Evolutionary conservation across 2,113 vertebrate genomes (phyloP), one percentile per base, ranked within the genome.

Genomic region (Kryptolebias marmoratus): DNA sequence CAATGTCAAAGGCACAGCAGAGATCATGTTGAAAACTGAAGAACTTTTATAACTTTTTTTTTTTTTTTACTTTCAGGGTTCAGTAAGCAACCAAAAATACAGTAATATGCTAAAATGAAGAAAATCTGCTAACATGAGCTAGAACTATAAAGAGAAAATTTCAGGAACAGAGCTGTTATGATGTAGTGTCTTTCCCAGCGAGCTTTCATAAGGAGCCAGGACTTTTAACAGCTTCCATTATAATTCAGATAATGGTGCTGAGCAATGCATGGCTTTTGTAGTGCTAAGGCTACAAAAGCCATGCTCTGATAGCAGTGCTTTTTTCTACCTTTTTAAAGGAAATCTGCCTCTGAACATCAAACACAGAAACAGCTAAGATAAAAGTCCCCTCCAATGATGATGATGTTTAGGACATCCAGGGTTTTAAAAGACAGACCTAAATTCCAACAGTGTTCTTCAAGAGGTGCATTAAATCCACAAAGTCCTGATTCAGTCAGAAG

Each of bases 101-200:
- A 10, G 87, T 73, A 47, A 49, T 73, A 68, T 59, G 22, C 82
- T 71, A 83, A 79, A 81, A 84, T 81, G 60, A 22, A 68, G 74
- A 58, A 85, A 85, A 86, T 90, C 80, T 84, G 44, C 71, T 31
- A 31, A 81, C 68, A 47, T 47, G 71, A 79, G 61, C 56, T 11
- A 32, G 59, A 73, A 75, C 64, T 72, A 72, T 68, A 70, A 74
- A 80, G 57, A 70, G 71, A 86, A 68, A 54, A 14, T 55, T 68
- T 80, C 71, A 36, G 78, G 67, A 59, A 71, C 77, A 30, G 28
- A 80, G 76, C 80, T 55, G 78, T 68, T 44, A 16, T 48, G 54
- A 83, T 77, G 50, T 55, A 75, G 59, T 80, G 83, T 85, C 82
- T 81, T 79, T 88, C 69, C 74, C 75, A 47, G 80, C 47, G 81